phyloP scores from a whole-genome alignment of 2,888 invertebrate genomes.

The Andrena chrysosceles region DNA sequence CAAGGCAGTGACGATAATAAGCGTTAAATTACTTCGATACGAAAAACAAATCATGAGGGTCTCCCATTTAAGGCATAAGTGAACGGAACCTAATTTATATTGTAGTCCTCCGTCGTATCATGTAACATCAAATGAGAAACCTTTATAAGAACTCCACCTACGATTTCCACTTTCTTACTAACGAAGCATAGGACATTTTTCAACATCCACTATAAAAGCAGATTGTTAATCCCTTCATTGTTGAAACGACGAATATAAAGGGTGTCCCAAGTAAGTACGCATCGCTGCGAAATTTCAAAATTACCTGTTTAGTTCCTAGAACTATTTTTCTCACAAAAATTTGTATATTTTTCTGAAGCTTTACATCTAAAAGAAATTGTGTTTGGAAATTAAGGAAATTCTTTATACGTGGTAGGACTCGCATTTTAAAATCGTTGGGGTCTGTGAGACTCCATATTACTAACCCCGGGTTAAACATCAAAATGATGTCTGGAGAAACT shows the following conservation, averaged over 20 bases:
- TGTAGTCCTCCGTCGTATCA: constrained; percentile 14
- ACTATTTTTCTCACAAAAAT: too few relatives aligned
- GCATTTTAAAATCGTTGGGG: too few relatives aligned
- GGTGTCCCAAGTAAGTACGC: background rate
- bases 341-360: too few relatives aligned
- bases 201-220: background rate
- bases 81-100: constrained; percentile 31
- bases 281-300: background rate
- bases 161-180: constrained; percentile 23
- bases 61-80: constrained; percentile 26
- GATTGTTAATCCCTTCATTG: background rate
- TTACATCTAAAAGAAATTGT: too few relatives aligned
- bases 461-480: background rate
- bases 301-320: too few relatives aligned
- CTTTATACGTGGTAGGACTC: too few relatives aligned
- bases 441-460: background rate
- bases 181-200: constrained; percentile 1
- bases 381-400: too few relatives aligned
- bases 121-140: constrained; percentile 19
- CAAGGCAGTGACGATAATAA: background rate
- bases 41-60: constrained; percentile 1
- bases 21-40: constrained; percentile 9
- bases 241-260: background rate
- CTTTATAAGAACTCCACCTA: constrained; percentile 19
- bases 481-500: too few relatives aligned